These are phyloP conservation scores for Isaurus tuberculatus DNA, from an alignment of 92 coral and sea anemone species.

Conservation along the genomic window DNA sequence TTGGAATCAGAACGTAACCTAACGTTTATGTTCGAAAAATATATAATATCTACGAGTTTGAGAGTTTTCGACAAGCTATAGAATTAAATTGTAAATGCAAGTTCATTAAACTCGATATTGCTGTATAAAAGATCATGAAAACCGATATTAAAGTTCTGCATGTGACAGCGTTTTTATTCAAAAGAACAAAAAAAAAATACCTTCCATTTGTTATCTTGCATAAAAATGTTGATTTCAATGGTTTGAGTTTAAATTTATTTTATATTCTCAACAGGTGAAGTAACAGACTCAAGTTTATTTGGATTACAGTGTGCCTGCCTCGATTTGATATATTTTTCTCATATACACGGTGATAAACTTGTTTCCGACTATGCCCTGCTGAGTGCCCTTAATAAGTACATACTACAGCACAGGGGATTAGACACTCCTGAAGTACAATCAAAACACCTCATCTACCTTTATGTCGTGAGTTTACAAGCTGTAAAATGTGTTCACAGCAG, in stretches of 20 bases:
- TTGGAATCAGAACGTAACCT: too few species aligned
- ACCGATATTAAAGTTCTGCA: too few species aligned
- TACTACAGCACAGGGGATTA: conserved; percentile 65
- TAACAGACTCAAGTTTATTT: conserved; percentile 74
- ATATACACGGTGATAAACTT: conserved; percentile 63
- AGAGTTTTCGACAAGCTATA: too few species aligned
- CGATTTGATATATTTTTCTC: conserved; percentile 76
- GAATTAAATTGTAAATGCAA: too few species aligned
- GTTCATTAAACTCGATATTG: too few species aligned
- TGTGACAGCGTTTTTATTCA: too few species aligned
- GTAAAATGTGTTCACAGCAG: conserved; percentile 13
- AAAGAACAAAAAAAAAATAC: too few species aligned
- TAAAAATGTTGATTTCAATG: too few species aligned
- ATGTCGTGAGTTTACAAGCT: conserved; percentile 55
- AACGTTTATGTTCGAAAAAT: too few species aligned
- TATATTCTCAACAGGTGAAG: conserved; percentile 23
- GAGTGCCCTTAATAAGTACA: conserved; percentile 66
- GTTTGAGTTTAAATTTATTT: background rate
- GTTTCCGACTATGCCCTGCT: conserved; percentile 64
- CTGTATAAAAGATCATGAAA: too few species aligned
- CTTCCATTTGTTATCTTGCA: too few species aligned
- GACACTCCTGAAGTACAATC: conserved; percentile 56
- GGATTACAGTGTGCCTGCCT: conserved; percentile 77
- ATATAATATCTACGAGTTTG: too few species aligned
- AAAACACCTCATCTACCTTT: conserved; percentile 64